Conservation (phyloP, 2,888 invertebrate genomes). For the Carcina quercana region DNA sequence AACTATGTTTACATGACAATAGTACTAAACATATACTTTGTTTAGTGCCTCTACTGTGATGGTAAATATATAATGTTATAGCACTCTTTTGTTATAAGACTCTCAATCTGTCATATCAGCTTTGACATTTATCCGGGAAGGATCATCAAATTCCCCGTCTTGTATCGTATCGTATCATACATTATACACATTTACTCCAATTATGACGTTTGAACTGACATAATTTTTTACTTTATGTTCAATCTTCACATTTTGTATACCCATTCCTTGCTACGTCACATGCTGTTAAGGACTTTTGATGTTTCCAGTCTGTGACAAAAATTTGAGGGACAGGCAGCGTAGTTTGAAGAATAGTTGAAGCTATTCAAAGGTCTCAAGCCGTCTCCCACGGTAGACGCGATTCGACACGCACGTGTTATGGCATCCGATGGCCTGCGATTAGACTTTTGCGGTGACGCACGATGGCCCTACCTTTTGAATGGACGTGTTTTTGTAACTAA, state of each 20-base stretch:
- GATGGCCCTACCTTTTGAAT: slow-evolving; percentile 40
- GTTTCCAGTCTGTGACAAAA: slow-evolving; percentile 1
- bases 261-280: not conserved
- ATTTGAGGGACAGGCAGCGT: not conserved
- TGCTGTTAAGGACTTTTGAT: not conserved
- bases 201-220: slow-evolving; percentile 11
- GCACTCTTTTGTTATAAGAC: too few relatives aligned
- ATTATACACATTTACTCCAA: slow-evolving; percentile 12
- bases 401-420: slow-evolving; percentile 68
- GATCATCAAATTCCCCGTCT: slow-evolving; percentile 17
- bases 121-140: slow-evolving; percentile 15
- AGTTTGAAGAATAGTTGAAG: slow-evolving; percentile 13
- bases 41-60: too few relatives aligned
- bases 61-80: too few relatives aligned
- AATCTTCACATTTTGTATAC: not conserved
- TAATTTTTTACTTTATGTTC: slow-evolving; percentile 1
- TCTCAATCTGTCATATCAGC: slow-evolving; percentile 10
- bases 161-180: slow-evolving; percentile 16
- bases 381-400: slow-evolving; percentile 69
- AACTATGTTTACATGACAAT: too few relatives aligned
- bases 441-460: slow-evolving; percentile 49
- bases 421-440: slow-evolving; percentile 64
- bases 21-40: too few relatives aligned
- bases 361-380: slow-evolving; percentile 26
- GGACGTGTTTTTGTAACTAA: slow-evolving; percentile 65